A percentile compares a stretch with the other conserved stretches of the same genome.
Conservation (phyloP, 2,888 invertebrate species). For the Capitulum mitella region DNA sequence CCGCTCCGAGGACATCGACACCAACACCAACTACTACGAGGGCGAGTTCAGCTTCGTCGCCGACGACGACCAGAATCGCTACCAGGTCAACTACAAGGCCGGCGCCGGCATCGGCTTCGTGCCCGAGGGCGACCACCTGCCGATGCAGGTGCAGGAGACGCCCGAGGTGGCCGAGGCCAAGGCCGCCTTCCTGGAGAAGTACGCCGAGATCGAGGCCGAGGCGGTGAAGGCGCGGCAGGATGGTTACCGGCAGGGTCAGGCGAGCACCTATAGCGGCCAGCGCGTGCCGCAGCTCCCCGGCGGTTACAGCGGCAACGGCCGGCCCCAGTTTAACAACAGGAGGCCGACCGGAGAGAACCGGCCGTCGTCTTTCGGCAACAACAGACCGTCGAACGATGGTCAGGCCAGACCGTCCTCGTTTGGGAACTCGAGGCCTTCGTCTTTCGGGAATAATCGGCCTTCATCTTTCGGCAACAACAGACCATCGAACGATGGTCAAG, state of each 20-base stretch:
- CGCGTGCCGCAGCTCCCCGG: background rate
- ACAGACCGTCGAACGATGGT: too few species aligned
- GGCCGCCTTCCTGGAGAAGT: constrained; percentile 14
- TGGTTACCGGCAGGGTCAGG: background rate
- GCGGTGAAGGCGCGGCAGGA: background rate
- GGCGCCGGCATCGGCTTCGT: constrained; percentile 23
- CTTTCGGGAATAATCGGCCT: too few species aligned
- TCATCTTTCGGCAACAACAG: too few species aligned
- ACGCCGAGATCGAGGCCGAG: background rate
- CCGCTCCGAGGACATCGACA: constrained; percentile 19
- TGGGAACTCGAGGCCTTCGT: too few species aligned
- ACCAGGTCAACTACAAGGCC: background rate
- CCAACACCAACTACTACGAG: background rate
- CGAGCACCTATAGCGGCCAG: background rate
- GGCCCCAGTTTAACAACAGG: too few species aligned
- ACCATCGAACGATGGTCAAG: too few species aligned
- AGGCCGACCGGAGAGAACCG: too few species aligned
- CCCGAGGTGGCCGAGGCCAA: constrained; percentile 10
- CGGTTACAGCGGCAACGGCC: background rate
- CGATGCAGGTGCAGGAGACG: constrained; percentile 17
- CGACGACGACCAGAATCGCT: constrained; percentile 7
- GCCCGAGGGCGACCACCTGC: constrained; percentile 7
- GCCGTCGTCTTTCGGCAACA: too few species aligned
- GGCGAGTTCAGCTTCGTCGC: background rate
- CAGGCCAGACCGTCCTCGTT: too few species aligned